Evolutionary conservation across 2,797 vertebrate species (phyloP), one percentile per base, ranked within the genome.

Genomic region (Phataginus tetradactyla): DNA sequence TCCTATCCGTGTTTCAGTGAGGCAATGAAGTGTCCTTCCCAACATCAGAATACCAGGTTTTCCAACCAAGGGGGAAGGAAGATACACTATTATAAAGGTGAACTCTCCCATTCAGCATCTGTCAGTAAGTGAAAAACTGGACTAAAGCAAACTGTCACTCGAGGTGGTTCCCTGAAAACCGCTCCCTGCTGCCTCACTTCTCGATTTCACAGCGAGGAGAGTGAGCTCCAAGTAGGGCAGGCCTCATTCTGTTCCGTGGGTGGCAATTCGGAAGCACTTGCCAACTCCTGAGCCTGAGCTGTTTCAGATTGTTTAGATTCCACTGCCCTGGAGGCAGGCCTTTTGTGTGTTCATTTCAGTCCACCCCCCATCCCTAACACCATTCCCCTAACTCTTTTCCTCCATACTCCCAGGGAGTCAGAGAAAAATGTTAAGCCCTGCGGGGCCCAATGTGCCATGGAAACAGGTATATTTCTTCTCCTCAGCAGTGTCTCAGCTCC

Each of bases 221-320:
- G 10, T 20, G 4, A 18, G 6, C 83, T 61, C 61, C 8, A n/a
- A 85, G 87, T 0, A 45, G 18, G 61, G 87, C 15, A 15, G 97
- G 71, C 72, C 93, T 86, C 2, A 61, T 15, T 81, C 87, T 72
- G 39, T 91, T 86, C 53, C 74, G 96, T 63, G 34, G 81, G 93
- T 92, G 90, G 97, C 96, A n/a, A 84, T 93, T 96, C 68, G 37
- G 93, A 92, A 53, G 63, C 91, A 75, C 95, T 92, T 4, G 94
- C 93, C 97, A 92, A 89, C 92, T 93, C 84, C 61, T 53, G 94
- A 93, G 96, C 96, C 96, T 29, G 64, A 91, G 92, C 98, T 98
- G 53, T 96, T 98, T 98, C 96, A 91, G 96, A 98, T 98, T 97
- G 97, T 97, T 98, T 53, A 95, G 98, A 98, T 98, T 98, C 98